Conservation (phyloP, 2,113 vertebrate genomes). For the Pituophis catenifer region DNA sequence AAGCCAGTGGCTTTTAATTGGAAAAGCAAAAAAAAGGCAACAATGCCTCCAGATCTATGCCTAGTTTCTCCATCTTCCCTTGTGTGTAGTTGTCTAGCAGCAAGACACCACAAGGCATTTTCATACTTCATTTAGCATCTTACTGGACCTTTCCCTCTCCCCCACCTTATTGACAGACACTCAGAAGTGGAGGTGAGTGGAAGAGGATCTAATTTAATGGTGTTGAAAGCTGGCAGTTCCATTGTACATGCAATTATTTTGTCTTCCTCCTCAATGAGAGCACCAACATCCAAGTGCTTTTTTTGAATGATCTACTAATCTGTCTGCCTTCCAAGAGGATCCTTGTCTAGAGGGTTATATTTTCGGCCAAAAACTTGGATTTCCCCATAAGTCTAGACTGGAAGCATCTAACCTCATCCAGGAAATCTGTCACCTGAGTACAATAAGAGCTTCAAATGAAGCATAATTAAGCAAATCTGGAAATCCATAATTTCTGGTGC, state of each 20-base stretch:
- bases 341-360: constrained; percentile 21
- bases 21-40: background rate
- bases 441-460: constrained; percentile 30
- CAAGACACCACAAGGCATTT: background rate
- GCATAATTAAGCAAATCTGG: constrained; percentile 23
- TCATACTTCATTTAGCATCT: background rate
- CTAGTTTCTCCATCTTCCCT: background rate
- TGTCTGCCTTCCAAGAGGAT: constrained; percentile 24
- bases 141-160: background rate
- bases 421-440: constrained; percentile 36
- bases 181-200: background rate
- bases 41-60: background rate
- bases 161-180: background rate
- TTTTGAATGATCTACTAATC: constrained; percentile 34
- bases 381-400: constrained; percentile 33
- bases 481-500: constrained; percentile 33
- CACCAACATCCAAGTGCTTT: constrained; percentile 12
- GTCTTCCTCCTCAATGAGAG: background rate
- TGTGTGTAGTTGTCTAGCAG: background rate
- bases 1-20: background rate
- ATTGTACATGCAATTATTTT: background rate
- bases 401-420: constrained; percentile 26
- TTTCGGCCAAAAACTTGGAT: constrained; percentile 26
- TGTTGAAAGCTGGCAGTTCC: constrained; percentile 10
- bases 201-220: background rate